Base-by-base conservation (phyloP, 2,888 invertebrate species). In the Melolontha melolontha region DNA sequence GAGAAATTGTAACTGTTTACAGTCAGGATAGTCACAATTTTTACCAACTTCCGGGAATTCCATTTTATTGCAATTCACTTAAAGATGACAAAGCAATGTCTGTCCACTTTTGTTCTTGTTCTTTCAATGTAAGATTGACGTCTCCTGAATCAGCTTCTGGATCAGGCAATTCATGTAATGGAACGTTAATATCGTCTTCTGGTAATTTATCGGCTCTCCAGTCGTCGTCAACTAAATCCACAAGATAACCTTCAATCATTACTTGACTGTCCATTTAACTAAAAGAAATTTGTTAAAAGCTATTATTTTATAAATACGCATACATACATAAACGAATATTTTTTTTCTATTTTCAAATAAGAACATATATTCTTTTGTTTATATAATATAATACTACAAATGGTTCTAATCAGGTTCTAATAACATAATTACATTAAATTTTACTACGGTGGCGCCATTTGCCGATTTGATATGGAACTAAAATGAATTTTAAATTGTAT, bases 141-240 rank as follows among this genome's bases (percentile, higher is more conserved):
- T 96, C 96, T 17, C 94, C 95, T 75, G 93, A 93, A 82, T 97
- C 97, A 1, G 95, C 94, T 81, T 95, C 95, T 0, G 94, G 94
- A 85, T 97, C 97, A 0, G 97, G 95, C 57, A 97, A 85, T 84
- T 97, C 96, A 78, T 92, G 90, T 57, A 91, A 81, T 1, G 97
- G 97, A 5, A 97, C 96, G 64, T 85, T 80, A 75, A 94, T 94
- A 79, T 96, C 95, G 82, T 96, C 96, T 76, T 90, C 88, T 2
- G 94, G 94, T 51, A 95, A 84, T 76, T 88, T 87, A 79, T 96
- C 96, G 69, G 92, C 89, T 65, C 93, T 88, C 97, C 97, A 97
- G 77, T 90, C 90, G 77, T 94, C 92, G 81, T 96, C 96, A 74
- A 95, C 91, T 66, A 94, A 84, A 80, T 94, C 94, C 73, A 91